phyloP scores from a whole-genome alignment of 2,113 vertebrate species.

The Pungitius pungitius region DNA sequence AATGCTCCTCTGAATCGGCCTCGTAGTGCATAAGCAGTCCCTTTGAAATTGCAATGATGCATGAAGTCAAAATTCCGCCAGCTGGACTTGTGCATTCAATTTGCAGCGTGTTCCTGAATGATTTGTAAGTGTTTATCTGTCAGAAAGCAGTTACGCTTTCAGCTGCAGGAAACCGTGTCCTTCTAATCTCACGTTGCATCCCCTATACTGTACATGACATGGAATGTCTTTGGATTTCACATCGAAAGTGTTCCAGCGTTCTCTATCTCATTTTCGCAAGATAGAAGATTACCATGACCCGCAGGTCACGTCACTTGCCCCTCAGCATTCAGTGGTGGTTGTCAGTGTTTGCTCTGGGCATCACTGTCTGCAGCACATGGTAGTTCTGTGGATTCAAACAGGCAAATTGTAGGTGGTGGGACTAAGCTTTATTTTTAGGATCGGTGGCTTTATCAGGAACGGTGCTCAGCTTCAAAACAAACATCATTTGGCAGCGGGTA shows the following conservation, averaged over 20 bases:
- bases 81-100: conserved; percentile 19
- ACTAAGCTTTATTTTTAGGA: background rate
- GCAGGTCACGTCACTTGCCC: background rate
- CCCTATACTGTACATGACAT: conserved; percentile 10
- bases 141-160: conserved; percentile 10
- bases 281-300: conserved; percentile 1
- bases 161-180: conserved; percentile 12
- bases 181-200: conserved; percentile 30
- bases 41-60: conserved; percentile 27
- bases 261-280: background rate
- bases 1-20: conserved; percentile 7
- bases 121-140: conserved; percentile 12
- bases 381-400: background rate
- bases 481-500: background rate
- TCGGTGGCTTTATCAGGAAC: background rate
- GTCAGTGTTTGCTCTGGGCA: background rate
- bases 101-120: conserved; percentile 9
- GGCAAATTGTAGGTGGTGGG: background rate
- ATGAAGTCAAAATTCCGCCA: background rate
- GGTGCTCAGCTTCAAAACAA: background rate
- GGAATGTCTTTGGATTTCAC: conserved; percentile 9
- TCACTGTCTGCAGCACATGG: background rate
- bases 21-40: conserved; percentile 8
- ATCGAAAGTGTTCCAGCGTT: conserved; percentile 1
- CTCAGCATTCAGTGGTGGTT: background rate